Evolutionary conservation across 1,140 invertebrate species (phyloP), one percentile per base, ranked within the genome.

Genomic region (Pinna nobilis): DNA sequence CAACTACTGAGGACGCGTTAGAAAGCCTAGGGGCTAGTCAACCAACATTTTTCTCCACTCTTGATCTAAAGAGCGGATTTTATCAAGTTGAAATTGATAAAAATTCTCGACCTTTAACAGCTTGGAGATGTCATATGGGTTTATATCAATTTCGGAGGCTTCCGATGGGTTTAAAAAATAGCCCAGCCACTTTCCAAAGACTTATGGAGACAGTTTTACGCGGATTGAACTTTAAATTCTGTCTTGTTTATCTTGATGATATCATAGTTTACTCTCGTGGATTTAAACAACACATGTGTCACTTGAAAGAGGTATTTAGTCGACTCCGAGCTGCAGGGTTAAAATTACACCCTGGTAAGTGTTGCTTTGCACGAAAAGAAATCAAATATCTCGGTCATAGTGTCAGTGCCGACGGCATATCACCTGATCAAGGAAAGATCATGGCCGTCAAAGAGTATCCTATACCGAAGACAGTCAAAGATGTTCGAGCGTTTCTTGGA

Each of bases 401-500:
- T 4, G 32, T 81, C 32, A 65, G 60, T 3, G 49, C 63, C 39
- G 25, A 74, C 13, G 79, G 68, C 13, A 63, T 78, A 30, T 20
- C 49, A 13, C 53, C 39, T n/a, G 69, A 76, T 49, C 80, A 51
- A 83, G 76, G 60, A 66, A 76, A 72, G 63, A 59, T 49, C 18
- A 35, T 47, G 39, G 57, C 33, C 28, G 39, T 74, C 11, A 28
- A 37, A n/a, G 35, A 68, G 11, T 81, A 74, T 59, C 77, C 80
- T 20, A 23, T 30, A 9, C 77, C 74, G 20, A 82, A 70, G 60
- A 86, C 70, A 70, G 61, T 80, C 18, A 83, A 86, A 41, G 82
- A 89, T 50, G 55, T 91, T 0, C 68, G 87, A 53, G 28, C 80
- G n/a, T 91, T 91, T 72, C 32, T 91, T 1, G 91, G 91, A 2